Conservation (phyloP, 2,888 invertebrate genomes). For the Calameuta filiformis region DNA sequence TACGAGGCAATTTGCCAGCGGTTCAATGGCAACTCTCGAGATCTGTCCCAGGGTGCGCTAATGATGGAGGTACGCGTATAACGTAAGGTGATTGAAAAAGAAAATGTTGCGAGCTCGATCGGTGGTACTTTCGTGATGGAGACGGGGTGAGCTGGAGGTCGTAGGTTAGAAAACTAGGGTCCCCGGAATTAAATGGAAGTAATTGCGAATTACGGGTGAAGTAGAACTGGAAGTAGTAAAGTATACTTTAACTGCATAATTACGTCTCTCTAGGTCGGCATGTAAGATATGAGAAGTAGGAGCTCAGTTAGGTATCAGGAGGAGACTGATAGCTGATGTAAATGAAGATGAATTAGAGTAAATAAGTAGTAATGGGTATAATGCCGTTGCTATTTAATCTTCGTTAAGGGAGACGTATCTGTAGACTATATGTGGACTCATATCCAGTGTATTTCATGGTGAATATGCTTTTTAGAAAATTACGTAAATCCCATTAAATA, state of each 20-base stretch:
- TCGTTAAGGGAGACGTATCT: slow-evolving; percentile 41
- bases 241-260: not conserved
- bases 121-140: not conserved
- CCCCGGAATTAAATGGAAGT: slow-evolving; percentile 3
- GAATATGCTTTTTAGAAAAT: not conserved
- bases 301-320: not conserved
- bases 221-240: not conserved
- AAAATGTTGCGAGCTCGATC: not conserved
- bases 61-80: slow-evolving; percentile 22
- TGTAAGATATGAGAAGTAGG: not conserved
- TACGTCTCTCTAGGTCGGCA: not conserved
- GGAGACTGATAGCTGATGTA: slow-evolving; percentile 43
- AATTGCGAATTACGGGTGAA: slow-evolving; percentile 13
- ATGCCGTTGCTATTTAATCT: slow-evolving; percentile 60
- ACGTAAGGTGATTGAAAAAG: not conserved
- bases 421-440: not conserved
- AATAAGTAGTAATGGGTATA: slow-evolving; percentile 59
- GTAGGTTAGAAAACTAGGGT: not conserved
- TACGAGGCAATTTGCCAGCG: slow-evolving; percentile 47
- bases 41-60: slow-evolving; percentile 40
- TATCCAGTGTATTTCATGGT: not conserved
- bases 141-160: not conserved
- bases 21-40: slow-evolving; percentile 38
- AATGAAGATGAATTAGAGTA: slow-evolving; percentile 60
- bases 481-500: not conserved